These are phyloP conservation scores for Trogon surrucura DNA, from an alignment of 2,113 vertebrate species.

Conservation along the genomic window DNA sequence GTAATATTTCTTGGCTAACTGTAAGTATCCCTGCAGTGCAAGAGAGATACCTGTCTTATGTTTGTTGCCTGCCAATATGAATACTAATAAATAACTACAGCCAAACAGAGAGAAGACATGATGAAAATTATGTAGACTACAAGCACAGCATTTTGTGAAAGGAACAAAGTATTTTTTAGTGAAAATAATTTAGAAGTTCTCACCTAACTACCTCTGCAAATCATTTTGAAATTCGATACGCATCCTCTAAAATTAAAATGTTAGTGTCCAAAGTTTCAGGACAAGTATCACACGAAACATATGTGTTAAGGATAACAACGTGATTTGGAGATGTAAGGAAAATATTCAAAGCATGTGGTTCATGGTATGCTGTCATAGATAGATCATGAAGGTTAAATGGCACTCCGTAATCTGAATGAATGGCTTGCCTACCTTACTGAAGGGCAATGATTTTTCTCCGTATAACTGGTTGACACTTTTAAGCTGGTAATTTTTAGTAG, in stretches of 20 bases:
- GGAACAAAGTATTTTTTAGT: neutral
- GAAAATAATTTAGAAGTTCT: neutral
- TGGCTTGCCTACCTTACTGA: slow-evolving; percentile 59
- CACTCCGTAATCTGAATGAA: neutral
- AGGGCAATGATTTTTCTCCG: slow-evolving; percentile 63
- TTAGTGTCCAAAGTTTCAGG: neutral
- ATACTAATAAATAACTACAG: neutral
- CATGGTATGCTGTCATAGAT: neutral
- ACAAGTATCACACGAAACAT: neutral
- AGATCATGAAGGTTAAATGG: neutral
- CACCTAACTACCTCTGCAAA: neutral
- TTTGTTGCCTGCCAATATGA: neutral
- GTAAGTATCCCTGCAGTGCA: slow-evolving; percentile 69
- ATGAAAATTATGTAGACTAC: neutral
- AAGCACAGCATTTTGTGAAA: neutral
- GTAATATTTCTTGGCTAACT: slow-evolving; percentile 65
- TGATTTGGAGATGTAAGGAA: neutral
- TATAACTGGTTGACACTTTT: slow-evolving; percentile 71
- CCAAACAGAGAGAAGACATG: neutral
- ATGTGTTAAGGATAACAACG: neutral
- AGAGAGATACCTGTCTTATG: neutral
- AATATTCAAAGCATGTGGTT: neutral
- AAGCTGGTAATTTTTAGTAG: slow-evolving; percentile 59
- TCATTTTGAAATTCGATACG: neutral
- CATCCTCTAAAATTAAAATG: neutral